Evolutionary conservation across 2,888 invertebrate species (phyloP).

Genomic region (Fissipunctia ypsillon): DNA sequence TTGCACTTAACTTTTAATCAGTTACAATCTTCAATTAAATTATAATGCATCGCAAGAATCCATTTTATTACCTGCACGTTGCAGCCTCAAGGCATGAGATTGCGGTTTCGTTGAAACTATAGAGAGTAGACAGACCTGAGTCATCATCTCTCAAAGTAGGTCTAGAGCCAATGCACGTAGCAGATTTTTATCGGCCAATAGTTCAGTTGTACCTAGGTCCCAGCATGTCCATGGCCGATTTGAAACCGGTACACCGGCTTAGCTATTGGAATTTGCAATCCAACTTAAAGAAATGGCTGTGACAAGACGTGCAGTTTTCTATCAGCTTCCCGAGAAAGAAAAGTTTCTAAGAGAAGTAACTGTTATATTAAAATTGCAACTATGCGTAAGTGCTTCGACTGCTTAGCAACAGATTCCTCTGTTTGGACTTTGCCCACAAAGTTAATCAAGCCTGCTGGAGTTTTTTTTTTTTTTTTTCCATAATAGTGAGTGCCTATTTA

Average conservation of each 20-base stretch:
- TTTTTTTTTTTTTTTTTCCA: background rate
- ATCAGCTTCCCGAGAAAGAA: conserved; percentile 23
- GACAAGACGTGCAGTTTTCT: conserved; percentile 22
- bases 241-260: conserved; percentile 46
- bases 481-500: background rate
- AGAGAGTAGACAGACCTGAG: conserved; percentile 39
- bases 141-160: conserved; percentile 42
- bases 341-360: conserved; percentile 12
- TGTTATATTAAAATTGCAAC: conserved; percentile 5
- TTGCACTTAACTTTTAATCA: conserved; percentile 22
- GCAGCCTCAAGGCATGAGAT: conserved; percentile 24
- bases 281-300: conserved; percentile 26
- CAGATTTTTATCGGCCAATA: conserved; percentile 52
- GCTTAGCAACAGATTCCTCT: background rate
- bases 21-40: conserved; percentile 12
- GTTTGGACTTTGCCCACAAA: conserved; percentile 16
- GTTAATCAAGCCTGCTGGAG: background rate
- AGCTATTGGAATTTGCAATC: conserved; percentile 37
- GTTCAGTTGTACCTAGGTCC: conserved; percentile 12
- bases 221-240: conserved; percentile 4
- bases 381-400: background rate
- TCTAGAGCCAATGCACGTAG: conserved; percentile 23
- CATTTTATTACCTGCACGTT: conserved; percentile 2
- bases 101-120: conserved; percentile 35
- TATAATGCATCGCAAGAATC: conserved; percentile 2